phyloP scores from a whole-genome alignment of 2,113 vertebrate species.

The Caracal caracal region DNA sequence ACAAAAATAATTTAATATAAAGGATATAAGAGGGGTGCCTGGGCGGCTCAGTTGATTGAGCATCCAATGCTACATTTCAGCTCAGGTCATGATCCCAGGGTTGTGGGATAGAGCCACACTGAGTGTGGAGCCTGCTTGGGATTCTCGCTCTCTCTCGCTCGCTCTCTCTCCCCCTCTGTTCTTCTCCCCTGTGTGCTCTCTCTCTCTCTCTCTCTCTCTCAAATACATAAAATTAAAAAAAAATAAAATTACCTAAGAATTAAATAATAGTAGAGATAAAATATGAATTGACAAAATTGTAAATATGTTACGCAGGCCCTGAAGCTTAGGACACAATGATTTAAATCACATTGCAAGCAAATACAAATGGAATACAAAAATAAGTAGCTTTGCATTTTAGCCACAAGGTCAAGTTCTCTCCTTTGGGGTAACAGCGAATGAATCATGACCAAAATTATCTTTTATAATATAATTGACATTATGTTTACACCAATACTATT shows the following conservation, averaged over 20 bases:
- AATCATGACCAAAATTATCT: neutral
- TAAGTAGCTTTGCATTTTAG: neutral
- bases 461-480: neutral
- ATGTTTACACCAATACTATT: neutral
- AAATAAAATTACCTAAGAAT: neutral
- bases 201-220: no score
- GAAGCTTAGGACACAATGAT: neutral
- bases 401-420: neutral
- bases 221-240: no score
- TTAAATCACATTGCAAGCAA: conserved; percentile 24
- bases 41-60: no score
- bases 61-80: no score
- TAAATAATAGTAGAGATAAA: neutral
- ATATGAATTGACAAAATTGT: neutral
- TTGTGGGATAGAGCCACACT: no score
- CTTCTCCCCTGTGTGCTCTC: no score
- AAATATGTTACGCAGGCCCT: neutral
- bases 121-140: no score
- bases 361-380: neutral
- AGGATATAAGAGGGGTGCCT: neutral
- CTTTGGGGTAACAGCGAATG: neutral
- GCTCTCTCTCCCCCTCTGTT: no score
- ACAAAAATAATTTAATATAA: neutral
- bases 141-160: no score
- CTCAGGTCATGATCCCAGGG: no score